A percentile compares a stretch with the other conserved stretches of the same genome.
These are phyloP conservation scores for Atta texana DNA, from an alignment of 1,140 invertebrate genomes.

Conservation along the genomic window DNA sequence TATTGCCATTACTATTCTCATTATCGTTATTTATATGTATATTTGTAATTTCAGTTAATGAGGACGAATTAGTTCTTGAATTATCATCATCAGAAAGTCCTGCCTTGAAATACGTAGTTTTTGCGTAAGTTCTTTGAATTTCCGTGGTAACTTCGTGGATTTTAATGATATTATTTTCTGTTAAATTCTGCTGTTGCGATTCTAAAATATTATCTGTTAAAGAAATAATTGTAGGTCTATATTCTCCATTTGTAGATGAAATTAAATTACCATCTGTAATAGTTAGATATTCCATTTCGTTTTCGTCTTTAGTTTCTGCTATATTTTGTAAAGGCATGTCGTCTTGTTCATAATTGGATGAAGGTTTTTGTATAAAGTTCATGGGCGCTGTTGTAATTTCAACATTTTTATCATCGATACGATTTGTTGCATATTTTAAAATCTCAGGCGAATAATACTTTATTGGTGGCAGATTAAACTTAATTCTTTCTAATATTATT, in stretches of 20 bases:
- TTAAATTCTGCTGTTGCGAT: not conserved
- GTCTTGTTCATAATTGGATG: not conserved
- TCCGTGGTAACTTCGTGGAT: conserved; percentile 36
- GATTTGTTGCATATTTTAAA: conserved; percentile 3
- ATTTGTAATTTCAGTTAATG: not conserved
- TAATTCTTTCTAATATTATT: conserved; percentile 29
- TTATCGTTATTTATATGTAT: not conserved
- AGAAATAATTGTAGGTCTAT: not conserved
- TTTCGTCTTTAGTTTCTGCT: conserved; percentile 11
- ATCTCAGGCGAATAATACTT: conserved; percentile 18
- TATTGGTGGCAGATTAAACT: not conserved
- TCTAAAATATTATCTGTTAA: not conserved
- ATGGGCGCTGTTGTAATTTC: not conserved
- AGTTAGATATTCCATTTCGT: not conserved
- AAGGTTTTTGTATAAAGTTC: conserved; percentile 6
- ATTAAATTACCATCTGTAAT: not conserved
- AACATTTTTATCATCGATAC: conserved; percentile 13
- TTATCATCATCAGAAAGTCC: not conserved
- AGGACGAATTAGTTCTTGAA: not conserved
- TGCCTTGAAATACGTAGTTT: conserved; percentile 18
- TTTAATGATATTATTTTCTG: conserved; percentile 12
- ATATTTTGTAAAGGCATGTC: not conserved
- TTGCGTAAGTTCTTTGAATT: conserved; percentile 15
- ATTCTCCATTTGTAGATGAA: not conserved
- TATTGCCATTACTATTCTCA: not conserved